Base-by-base conservation (phyloP, 2,797 vertebrate species). In the Scyliorhinus canicula region DNA sequence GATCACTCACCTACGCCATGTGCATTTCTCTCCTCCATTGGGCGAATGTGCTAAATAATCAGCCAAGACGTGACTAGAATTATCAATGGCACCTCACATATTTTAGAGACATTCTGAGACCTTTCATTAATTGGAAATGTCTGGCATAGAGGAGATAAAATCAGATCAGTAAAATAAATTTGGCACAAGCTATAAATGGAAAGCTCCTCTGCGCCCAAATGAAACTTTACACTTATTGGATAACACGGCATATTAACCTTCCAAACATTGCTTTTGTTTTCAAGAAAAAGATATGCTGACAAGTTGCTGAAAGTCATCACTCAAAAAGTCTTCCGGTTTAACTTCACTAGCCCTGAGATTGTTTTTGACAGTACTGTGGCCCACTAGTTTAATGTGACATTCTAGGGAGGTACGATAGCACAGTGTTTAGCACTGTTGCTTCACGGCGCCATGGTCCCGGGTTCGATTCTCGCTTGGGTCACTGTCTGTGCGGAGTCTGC, bases 121-220 rank as follows among this genome's bases (percentile, higher is more conserved):
- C 47, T 94, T 93, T 94, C 50, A 52, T 55, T 94, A 74, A 71
- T 71, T 52, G 93, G 44, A 63, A 71, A 93, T 93, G 47, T 2
- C 63, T 93, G 93, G 40, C 63, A 47, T 71, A 35, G 47, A 67
- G 40, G 40, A 67, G 47, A 71, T 52, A 93, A 93, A 93, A 28
- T 93, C 9, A 26, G 65, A 52, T 71, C 28, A 69, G 40, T 47
- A 71, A 67, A 47, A 93, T 69, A 93, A 93, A 71, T 28, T 44
- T 71, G 40, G 14, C 2, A 47, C 12, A 7, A 9, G 6, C 44
- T 71, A 93, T n/a, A 71, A 31, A 69, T 93, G 14, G 47, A 52
- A 69, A 50, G 14, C 16, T 50, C 65, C 14, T 71, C 47, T 44
- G 14, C n/a, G 21, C 8, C 55, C 44, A 7, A 71, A 93, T 93